These are phyloP conservation scores for Caenorhabditis afra DNA, from an alignment of 2,888 invertebrate species.

Conservation along the genomic window DNA sequence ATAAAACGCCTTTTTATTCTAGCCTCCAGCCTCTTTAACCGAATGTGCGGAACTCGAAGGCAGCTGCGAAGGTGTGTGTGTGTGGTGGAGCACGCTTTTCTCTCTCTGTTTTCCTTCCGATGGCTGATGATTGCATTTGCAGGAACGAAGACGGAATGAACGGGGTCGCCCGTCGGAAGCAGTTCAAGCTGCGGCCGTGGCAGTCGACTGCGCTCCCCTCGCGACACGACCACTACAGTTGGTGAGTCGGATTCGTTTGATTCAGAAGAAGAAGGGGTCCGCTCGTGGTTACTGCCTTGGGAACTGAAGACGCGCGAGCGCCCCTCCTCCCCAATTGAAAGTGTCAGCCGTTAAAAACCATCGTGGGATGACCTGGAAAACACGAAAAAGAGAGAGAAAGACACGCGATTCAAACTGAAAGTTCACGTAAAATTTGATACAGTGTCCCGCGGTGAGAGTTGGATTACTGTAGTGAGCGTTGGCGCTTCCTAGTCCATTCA, in stretches of 20 bases:
- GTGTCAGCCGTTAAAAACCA: no score
- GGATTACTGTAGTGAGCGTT: no score
- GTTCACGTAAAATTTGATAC: no score
- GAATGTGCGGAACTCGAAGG: constrained; percentile 37
- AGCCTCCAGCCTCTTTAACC: neutral
- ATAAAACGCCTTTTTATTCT: neutral
- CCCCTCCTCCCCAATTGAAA: neutral
- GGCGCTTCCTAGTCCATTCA: no score
- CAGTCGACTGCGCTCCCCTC: constrained; percentile 63
- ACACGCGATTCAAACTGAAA: no score
- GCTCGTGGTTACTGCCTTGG: constrained; percentile 28
- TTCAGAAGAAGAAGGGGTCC: constrained; percentile 21
- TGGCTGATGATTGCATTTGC: constrained; percentile 13
- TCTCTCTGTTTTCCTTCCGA: neutral
- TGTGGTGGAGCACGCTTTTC: no score
- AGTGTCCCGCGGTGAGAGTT: no score
- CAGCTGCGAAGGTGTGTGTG: constrained; percentile 38
- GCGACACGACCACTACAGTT: constrained; percentile 56
- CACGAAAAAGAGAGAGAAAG: no score
- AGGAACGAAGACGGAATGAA: constrained; percentile 64
- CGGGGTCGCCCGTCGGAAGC: constrained; percentile 65
- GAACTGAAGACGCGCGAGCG: neutral
- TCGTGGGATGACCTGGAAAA: no score
- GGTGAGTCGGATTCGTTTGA: constrained; percentile 36
- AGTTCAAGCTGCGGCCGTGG: constrained; percentile 67